Conservation (phyloP, 2,797 vertebrate genomes). For the Todus mexicanus region DNA sequence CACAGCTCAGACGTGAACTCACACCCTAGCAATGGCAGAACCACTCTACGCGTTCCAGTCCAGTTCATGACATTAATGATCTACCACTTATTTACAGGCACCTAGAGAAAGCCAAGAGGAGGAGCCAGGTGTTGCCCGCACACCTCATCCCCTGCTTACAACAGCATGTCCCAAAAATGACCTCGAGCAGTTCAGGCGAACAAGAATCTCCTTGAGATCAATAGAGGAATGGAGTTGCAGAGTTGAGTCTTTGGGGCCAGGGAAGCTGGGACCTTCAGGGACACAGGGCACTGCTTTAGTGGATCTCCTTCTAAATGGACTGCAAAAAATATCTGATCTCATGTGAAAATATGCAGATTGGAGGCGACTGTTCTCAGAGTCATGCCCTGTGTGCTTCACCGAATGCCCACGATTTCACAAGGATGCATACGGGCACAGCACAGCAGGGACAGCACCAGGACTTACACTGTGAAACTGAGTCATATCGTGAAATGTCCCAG, state of each 20-base stretch:
- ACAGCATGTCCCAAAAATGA: neutral
- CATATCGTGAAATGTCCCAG: neutral
- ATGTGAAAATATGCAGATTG: neutral
- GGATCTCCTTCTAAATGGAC: neutral
- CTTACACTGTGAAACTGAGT: neutral
- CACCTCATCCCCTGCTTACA: neutral
- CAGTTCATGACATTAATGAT: neutral
- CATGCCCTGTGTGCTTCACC: neutral
- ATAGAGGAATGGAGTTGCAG: neutral
- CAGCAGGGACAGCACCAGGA: neutral
- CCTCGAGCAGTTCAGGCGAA: neutral
- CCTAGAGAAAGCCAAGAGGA: neutral
- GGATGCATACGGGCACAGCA: rapidly evolving
- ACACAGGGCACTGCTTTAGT: neutral
- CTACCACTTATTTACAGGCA: neutral
- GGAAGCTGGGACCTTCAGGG: neutral
- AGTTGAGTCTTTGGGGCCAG: neutral
- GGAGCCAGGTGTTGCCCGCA: neutral
- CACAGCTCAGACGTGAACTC: neutral
- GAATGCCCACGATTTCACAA: neutral
- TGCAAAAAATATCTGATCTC: neutral
- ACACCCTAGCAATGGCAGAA: neutral
- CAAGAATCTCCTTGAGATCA: neutral
- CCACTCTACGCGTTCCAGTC: neutral
- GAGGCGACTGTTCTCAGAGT: neutral